A percentile compares a stretch with the other conserved stretches of the same genome.
These are phyloP conservation scores for Euzetes globulus DNA, from an alignment of 2,888 invertebrate species.

Conservation along the genomic window DNA sequence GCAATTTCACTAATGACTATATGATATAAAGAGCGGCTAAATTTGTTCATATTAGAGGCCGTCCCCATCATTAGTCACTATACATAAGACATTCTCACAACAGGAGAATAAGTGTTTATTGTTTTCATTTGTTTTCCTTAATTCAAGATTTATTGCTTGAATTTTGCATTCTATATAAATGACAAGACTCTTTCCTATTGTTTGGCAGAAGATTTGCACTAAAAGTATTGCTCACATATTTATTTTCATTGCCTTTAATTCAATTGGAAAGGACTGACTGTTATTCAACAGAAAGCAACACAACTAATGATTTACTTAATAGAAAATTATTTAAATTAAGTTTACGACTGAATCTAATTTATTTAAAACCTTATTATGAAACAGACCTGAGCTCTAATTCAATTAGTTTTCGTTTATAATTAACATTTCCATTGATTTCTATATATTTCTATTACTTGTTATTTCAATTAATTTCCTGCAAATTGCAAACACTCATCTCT, in stretches of 20 bases:
- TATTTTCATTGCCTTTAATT: neutral
- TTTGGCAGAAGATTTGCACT: neutral
- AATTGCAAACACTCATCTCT: too few relatives aligned
- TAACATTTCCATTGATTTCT: neutral
- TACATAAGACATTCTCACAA: neutral
- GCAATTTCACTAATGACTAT: conserved; percentile 19
- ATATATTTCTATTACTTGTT: too few relatives aligned
- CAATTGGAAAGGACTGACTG: neutral
- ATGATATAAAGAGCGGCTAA: neutral
- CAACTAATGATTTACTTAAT: conserved; percentile 18
- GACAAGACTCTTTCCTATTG: neutral
- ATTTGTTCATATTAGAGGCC: conserved; percentile 1
- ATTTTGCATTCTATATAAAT: neutral
- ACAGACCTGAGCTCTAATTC: neutral
- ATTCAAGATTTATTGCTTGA: neutral
- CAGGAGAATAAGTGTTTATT: conserved; percentile 9
- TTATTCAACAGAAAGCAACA: neutral
- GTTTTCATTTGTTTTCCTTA: neutral
- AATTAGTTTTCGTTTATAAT: neutral
- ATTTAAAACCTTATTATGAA: neutral
- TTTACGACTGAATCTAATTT: conserved; percentile 1
- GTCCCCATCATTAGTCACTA: neutral
- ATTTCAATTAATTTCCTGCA: too few relatives aligned
- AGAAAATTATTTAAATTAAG: conserved; percentile 19
- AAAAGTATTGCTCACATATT: neutral